phyloP scores from a whole-genome alignment of 2,888 invertebrate genomes.

The Aleiodes alternator region DNA sequence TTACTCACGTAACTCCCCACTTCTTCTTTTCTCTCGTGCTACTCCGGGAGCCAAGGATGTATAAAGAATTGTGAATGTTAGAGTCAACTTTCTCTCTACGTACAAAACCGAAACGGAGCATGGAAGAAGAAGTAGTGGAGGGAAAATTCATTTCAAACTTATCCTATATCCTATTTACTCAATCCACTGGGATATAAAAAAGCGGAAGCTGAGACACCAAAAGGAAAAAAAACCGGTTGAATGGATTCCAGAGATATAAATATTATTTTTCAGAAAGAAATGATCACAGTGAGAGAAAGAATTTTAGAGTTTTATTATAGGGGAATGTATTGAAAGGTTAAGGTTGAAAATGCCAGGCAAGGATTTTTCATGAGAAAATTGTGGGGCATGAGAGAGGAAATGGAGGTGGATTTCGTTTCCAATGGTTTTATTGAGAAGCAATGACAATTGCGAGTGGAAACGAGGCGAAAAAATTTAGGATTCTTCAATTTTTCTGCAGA shows the following conservation, averaged over 20 bases:
- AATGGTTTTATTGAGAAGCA: too few species aligned
- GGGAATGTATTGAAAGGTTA: background rate
- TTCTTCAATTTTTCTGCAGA: too few species aligned
- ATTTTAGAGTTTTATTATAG: background rate
- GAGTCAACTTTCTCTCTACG: slow-evolving; percentile 29
- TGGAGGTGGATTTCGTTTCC: too few species aligned
- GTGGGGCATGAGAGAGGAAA: too few species aligned
- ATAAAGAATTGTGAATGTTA: slow-evolving; percentile 36
- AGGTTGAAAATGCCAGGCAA: too few species aligned
- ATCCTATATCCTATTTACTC: slow-evolving; percentile 42
- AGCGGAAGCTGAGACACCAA: slow-evolving; percentile 11
- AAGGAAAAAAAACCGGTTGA: background rate
- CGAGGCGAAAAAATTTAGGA: too few species aligned
- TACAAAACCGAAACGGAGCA: slow-evolving; percentile 36
- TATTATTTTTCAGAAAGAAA: slow-evolving; percentile 14
- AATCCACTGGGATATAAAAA: slow-evolving; percentile 26
- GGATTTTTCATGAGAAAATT: background rate
- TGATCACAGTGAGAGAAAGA: too few species aligned
- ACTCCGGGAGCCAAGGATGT: slow-evolving; percentile 37
- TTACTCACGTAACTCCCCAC: background rate
- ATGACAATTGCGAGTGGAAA: too few species aligned
- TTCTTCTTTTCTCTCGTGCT: background rate
- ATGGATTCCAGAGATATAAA: slow-evolving; percentile 30
- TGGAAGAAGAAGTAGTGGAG: slow-evolving; percentile 28
- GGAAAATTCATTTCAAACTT: slow-evolving; percentile 41